Base-by-base conservation (phyloP, 2,888 invertebrate species). In the Muscina levida region DNA sequence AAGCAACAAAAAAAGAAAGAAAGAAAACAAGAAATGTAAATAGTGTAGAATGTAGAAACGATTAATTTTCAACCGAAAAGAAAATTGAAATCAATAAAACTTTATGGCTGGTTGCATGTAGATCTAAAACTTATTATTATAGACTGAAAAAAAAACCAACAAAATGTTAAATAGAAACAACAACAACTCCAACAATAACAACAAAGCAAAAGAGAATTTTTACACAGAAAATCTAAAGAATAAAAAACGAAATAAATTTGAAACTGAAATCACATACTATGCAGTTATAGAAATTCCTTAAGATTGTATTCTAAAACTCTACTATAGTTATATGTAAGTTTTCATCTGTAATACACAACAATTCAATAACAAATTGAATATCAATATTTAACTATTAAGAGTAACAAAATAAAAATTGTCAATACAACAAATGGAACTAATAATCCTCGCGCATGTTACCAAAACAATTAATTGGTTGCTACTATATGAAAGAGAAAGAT, bases 401-500 rank as follows among this genome's bases (percentile, higher is more conserved):
- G 26, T 24, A 67, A 67, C 31, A 3, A 53, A 53, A 53, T 4
- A 22, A 71, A 71, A 57, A 26, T 57, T 57, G 62, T 62, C 62
- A 62, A 48, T 26, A 37, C 13, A 46, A 57, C 72, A 78, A 76
- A 53, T 83, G 84, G 84, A 84, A 84, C 84, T 83, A 82, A 79
- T 82, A 77, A 82, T 76, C 84, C 84, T 84, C 84, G 84, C 84
- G 71, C 72, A 74, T 72, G 72, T 77, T 81, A 81, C 81, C 81
- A 81, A 80, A 80, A 81, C 77, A 74, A 74, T 62, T 73, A 80
- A 77, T 77, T 78, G 75, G 73, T 79, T 79, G 56, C 67, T 77
- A 56, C 62, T n/a, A 70, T 67, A 75, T 72, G 66, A 77, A 48
- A 72, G 10, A 59, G n/a, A n/a, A n/a, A n/a, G n/a, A n/a, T n/a